Evolutionary conservation across 2,888 invertebrate species (phyloP), one percentile per base, ranked within the genome.

Genomic region (Protonemura montana): DNA sequence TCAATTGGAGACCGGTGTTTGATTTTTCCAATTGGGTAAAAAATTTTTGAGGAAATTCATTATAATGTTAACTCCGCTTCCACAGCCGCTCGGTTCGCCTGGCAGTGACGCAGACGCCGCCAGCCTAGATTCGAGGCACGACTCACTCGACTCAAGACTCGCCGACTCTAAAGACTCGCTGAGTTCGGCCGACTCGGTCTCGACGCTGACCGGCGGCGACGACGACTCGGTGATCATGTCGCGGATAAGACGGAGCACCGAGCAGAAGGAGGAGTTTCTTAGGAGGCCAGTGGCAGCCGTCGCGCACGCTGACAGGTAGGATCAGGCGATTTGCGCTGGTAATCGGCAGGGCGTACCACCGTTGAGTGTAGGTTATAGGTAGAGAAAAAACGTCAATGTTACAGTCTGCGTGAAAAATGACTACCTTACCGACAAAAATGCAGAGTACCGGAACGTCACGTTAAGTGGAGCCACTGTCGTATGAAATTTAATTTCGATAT

Each of bases 201-300:
- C 88, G 29, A 88, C 88, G 80, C 87, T 87, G 35, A 88, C 87
- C 88, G 59, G 59, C 76, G 87, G 88, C 76, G 86, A 86, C 82
- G 95, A 95, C 90, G 95, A 95, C 91, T 95, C 95, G 87, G 93
- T 95, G 82, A 94, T 94, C 89, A 94, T 96, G 93, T 90, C 89
- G 82, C 89, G 90, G 82, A 90, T 97, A 90, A 94, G 96, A 89
- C 96, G 96, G 91, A 97, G 96, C 90, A 95, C 96, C 89, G 97
- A 97, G 90, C 96, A 97, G 90, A 97, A 97, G 91, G 97, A 97
- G 91, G 97, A 97, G 89, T 98, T 98, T 91, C 93, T 98, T 87
- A 94, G 95, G 90, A 93, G 96, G 89, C 95, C 96, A 2, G 29
- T 27, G 16, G 16, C 26, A 6, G n/a, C 29, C 10, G 2, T 2